A percentile compares a stretch with the other conserved stretches of the same genome.
These are phyloP conservation scores for Euura saliciscinereae DNA, from an alignment of 1,140 invertebrate species.

Conservation along the genomic window DNA sequence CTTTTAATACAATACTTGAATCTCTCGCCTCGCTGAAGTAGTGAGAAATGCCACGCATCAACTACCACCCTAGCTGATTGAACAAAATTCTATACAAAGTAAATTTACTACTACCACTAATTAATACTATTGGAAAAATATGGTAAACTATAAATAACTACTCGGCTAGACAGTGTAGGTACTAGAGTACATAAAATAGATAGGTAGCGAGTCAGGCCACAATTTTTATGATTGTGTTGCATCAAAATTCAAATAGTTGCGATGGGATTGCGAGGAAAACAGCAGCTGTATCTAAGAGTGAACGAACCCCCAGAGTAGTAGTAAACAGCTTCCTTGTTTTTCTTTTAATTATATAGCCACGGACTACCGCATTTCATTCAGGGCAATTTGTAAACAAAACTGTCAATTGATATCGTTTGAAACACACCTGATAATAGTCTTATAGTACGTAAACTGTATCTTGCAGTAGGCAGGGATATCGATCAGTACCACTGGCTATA, in stretches of 20 bases:
- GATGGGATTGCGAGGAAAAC: not conserved
- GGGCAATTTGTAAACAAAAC: no score
- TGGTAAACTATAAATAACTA: conserved; percentile 38
- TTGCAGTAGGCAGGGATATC: no score
- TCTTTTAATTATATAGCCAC: no score
- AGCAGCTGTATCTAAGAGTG: no score
- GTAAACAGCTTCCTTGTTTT: no score
- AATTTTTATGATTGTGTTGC: not conserved
- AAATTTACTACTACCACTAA: conserved; percentile 7
- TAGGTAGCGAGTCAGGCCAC: not conserved
- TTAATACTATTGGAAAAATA: conserved; percentile 18
- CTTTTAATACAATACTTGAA: conserved; percentile 46
- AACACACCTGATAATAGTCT: no score
- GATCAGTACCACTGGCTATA: no score
- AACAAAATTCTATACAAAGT: conserved; percentile 7
- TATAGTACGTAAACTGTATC: no score
- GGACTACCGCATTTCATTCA: no score
- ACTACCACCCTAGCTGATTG: conserved; percentile 39
- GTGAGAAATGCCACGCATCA: conserved; percentile 31
- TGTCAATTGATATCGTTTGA: no score
- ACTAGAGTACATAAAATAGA: conserved; percentile 35
- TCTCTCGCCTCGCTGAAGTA: conserved; percentile 47
- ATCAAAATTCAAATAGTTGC: not conserved
- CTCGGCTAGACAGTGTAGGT: conserved; percentile 48
- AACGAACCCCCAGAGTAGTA: no score